phyloP scores from a whole-genome alignment of 2,113 vertebrate species.

The Lepus americanus region DNA sequence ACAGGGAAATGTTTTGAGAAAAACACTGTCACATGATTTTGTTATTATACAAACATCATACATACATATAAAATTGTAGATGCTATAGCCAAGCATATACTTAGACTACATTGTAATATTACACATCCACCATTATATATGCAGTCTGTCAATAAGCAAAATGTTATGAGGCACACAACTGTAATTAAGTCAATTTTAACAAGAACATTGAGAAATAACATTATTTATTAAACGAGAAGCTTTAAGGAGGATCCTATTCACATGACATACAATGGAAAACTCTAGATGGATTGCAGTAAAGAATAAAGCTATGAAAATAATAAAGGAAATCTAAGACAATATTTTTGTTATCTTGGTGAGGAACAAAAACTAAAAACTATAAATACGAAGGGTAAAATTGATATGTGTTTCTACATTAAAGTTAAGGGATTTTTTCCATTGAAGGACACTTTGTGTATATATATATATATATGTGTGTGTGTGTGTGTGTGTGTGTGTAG shows the following conservation, averaged over 20 bases:
- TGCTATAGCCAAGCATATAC: not conserved
- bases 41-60: not conserved
- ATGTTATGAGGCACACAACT: not conserved
- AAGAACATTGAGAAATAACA: not conserved
- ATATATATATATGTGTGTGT: not conserved
- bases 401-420: not conserved
- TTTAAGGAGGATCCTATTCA: not conserved
- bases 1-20: not conserved
- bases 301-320: not conserved
- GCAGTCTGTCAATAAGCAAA: not conserved
- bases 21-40: not conserved
- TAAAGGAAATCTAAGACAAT: not conserved
- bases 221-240: not conserved
- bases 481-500: no score
- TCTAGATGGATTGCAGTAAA: not conserved
- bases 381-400: not conserved
- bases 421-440: not conserved
- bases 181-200: constrained; percentile 6
- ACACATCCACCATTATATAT: no score
- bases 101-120: not conserved
- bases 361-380: not conserved
- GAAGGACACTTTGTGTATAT: not conserved
- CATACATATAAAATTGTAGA: no score
- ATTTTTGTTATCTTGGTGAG: not conserved
- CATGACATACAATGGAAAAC: not conserved